A percentile compares a stretch with the other conserved stretches of the same genome.
These are phyloP conservation scores for Dryocosmus kuriphilus DNA, from an alignment of 2,888 invertebrate genomes.

Conservation along the genomic window DNA sequence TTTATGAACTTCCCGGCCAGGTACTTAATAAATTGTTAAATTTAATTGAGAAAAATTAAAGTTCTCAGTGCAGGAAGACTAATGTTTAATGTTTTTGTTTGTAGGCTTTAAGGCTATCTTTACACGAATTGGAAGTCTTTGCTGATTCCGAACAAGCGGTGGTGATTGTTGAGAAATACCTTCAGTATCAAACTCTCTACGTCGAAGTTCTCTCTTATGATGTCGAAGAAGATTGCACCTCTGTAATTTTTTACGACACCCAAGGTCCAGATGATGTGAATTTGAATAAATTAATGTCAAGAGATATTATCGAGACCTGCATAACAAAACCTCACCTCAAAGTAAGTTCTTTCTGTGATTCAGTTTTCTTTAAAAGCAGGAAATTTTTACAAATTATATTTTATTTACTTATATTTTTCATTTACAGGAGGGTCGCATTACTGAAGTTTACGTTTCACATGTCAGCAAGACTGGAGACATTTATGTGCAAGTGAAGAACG, in stretches of 20 bases:
- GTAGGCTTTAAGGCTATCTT: slow-evolving; percentile 84
- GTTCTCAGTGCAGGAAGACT: not conserved
- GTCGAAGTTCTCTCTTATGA: slow-evolving; percentile 77
- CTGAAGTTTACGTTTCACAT: slow-evolving; percentile 74
- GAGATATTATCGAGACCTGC: not conserved
- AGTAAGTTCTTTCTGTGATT: not conserved
- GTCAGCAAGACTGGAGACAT: slow-evolving; percentile 76
- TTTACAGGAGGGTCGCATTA: slow-evolving; percentile 46
- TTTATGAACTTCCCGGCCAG: slow-evolving; percentile 84
- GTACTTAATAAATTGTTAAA: slow-evolving; percentile 71
- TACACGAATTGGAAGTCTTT: slow-evolving; percentile 86
- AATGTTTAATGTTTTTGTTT: slow-evolving; percentile 48
- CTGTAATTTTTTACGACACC: slow-evolving; percentile 83
- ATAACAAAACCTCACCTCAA: not conserved
- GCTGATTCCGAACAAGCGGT: slow-evolving; percentile 75
- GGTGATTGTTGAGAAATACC: slow-evolving; percentile 72
- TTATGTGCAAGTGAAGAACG: slow-evolving; percentile 76
- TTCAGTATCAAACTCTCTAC: slow-evolving; percentile 81
- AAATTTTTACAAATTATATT: not conserved
- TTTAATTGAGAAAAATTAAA: not conserved
- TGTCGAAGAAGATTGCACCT: slow-evolving; percentile 79
- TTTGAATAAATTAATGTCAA: slow-evolving; percentile 81
- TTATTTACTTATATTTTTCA: slow-evolving; percentile 35
- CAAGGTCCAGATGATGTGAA: slow-evolving; percentile 82
- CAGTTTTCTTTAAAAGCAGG: not conserved